phyloP scores from a whole-genome alignment of 2,888 invertebrate genomes.

The Suillia variegata region DNA sequence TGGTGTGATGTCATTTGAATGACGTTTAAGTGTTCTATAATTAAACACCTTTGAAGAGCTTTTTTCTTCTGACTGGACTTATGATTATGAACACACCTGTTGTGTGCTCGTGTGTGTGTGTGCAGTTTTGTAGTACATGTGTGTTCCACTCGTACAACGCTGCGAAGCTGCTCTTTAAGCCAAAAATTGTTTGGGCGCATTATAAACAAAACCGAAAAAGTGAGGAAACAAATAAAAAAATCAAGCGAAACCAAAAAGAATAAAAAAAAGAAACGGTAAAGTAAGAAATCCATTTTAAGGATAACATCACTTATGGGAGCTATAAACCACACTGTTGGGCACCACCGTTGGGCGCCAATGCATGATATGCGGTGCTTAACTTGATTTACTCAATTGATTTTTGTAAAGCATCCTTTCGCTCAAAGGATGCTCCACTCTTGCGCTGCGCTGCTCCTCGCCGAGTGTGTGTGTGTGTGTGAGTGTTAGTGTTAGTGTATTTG shows the following conservation, averaged over 20 bases:
- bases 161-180: not conserved
- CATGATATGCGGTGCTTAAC: slow-evolving; percentile 33
- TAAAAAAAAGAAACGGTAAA: not conserved
- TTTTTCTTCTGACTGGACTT: too few relatives aligned
- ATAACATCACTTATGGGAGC: not conserved
- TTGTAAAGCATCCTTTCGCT: not conserved
- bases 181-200: not conserved
- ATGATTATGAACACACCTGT: too few relatives aligned
- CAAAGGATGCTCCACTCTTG: not conserved
- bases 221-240: too few relatives aligned
- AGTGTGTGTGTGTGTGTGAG: not conserved
- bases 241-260: too few relatives aligned
- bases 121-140: too few relatives aligned
- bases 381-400: slow-evolving; percentile 4
- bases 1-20: too few relatives aligned
- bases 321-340: slow-evolving; percentile 10
- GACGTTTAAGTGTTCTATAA: too few relatives aligned
- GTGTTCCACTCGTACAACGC: too few relatives aligned
- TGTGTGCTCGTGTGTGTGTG: too few relatives aligned
- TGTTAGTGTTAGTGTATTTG: not conserved
- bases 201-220: too few relatives aligned
- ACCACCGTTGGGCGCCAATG: slow-evolving; percentile 10
- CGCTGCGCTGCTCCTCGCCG: not conserved
- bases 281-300: not conserved
- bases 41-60: too few relatives aligned